phyloP scores from a whole-genome alignment of 2,888 invertebrate species.

The Macrophya annulata region DNA sequence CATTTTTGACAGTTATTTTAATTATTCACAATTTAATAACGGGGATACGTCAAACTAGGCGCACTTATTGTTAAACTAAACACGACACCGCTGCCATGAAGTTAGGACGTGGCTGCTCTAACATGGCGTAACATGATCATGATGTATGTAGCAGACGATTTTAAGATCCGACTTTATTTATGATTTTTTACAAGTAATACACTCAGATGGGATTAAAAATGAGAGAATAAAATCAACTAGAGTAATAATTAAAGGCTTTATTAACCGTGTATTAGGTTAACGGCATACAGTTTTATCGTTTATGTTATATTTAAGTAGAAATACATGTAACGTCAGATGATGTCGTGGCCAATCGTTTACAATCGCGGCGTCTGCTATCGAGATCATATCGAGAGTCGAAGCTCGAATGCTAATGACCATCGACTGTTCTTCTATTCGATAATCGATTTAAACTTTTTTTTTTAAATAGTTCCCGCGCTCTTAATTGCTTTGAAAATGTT shows the following conservation, averaged over 20 bases:
- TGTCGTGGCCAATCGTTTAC: constrained; percentile 31
- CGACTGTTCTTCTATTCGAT: neutral
- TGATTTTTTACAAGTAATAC: neutral
- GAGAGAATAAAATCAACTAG: neutral
- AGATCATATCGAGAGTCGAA: constrained; percentile 11
- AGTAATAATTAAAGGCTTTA: neutral
- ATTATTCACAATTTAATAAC: constrained; percentile 56
- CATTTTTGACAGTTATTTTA: constrained; percentile 65
- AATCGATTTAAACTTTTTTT: neutral
- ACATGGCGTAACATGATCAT: constrained; percentile 53
- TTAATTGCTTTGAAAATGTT: neutral
- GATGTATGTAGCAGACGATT: constrained; percentile 25
- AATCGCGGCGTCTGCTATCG: constrained; percentile 42
- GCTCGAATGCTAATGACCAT: neutral
- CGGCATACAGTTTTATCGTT: neutral
- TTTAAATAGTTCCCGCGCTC: neutral
- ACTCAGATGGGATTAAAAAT: neutral
- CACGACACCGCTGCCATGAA: constrained; percentile 71
- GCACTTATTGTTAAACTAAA: constrained; percentile 63
- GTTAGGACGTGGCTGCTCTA: constrained; percentile 72
- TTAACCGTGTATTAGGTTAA: neutral
- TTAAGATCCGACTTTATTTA: neutral
- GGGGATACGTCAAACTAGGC: constrained; percentile 35
- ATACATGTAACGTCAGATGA: constrained; percentile 18
- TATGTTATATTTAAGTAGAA: neutral